These are phyloP conservation scores for Apostichopus californicus DNA, from an alignment of 35 echinoderm and acorn worm species.

Conservation along the genomic window DNA sequence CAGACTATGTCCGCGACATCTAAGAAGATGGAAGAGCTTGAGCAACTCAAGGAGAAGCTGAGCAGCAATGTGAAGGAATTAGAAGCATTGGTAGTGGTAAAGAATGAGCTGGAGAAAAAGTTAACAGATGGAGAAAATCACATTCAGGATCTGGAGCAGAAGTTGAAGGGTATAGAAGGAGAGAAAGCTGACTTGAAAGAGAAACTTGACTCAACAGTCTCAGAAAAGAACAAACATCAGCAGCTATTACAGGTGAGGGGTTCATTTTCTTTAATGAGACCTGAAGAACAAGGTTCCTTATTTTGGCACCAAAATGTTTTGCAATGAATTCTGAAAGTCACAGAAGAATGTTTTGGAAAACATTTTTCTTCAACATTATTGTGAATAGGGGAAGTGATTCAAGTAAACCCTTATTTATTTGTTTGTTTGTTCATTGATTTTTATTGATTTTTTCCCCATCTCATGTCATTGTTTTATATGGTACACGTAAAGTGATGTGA, in stretches of 20 bases:
- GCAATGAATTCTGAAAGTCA: too few relatives aligned
- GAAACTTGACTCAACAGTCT: conserved; percentile 29
- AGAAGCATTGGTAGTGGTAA: not conserved
- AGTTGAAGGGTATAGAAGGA: conserved; percentile 54
- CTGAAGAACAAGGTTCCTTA: too few relatives aligned
- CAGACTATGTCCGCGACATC: not conserved
- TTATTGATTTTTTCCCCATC: too few relatives aligned
- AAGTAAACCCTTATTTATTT: too few relatives aligned
- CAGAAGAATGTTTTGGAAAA: too few relatives aligned
- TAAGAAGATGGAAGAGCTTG: conserved; percentile 26
- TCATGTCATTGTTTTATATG: too few relatives aligned
- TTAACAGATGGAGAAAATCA: not conserved
- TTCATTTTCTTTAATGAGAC: not conserved
- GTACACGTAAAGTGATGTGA: too few relatives aligned
- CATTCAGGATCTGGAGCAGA: conserved; percentile 54
- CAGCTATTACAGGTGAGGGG: conserved; percentile 1
- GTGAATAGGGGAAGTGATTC: too few relatives aligned
- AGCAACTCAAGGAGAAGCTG: conserved; percentile 41
- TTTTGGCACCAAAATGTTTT: too few relatives aligned
- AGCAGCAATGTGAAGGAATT: conserved; percentile 1
- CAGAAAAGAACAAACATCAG: conserved; percentile 62
- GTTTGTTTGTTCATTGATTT: too few relatives aligned
- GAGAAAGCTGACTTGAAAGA: conserved; percentile 57
- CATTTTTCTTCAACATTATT: too few relatives aligned
- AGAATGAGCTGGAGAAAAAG: conserved; percentile 49